Base-by-base conservation (phyloP, 2,888 invertebrate genomes). In the Tineola bisselliella region DNA sequence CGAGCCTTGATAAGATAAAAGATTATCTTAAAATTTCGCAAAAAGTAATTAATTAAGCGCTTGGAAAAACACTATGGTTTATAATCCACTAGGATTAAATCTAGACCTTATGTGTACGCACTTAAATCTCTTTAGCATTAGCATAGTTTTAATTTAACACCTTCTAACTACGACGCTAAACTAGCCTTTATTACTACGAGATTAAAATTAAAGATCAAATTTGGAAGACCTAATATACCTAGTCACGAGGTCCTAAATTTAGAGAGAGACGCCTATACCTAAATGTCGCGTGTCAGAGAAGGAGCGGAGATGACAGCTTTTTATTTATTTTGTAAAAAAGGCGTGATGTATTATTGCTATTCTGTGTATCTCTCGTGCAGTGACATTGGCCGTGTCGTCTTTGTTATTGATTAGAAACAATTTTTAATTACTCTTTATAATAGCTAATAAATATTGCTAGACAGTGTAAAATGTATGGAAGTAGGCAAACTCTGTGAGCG, bases 1-100 rank as follows among this genome's bases (percentile, higher is more conserved):
- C 25, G 8, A 56, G 12, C 25, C 58, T 5, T 33, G 58, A 31
- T 58, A 58, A 58, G 58, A 58, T 58, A 58, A 58, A 15, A 33
- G n/a, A 12, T 58, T 15, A 58, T 31, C 31, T 58, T 25, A 58
- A 58, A 58, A 33, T 58, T 58, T 58, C 58, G 58, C 58, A 58
- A 58, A 56, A 31, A 30, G 12, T 58, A 58, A 58, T 58, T 58
- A 58, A 58, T 54, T 48, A 48, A 48, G 12, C 11, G 8, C 48
- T 48, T 10, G 48, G 48, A 48, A 48, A 48, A 48, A 15, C 48
- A 48, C 48, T 48, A n/a, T 48, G 15, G 48, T 48, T 17, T 15
- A 48, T n/a, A 48, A 12, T 4, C 13, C 3, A 3, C 5, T 43
- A 6, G 8, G 43, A 13, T 25, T 25, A 25, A 25, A 25, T 25